These are phyloP conservation scores for Drosophila ananassae DNA, from an alignment of 1,140 invertebrate species.

Conservation along the genomic window DNA sequence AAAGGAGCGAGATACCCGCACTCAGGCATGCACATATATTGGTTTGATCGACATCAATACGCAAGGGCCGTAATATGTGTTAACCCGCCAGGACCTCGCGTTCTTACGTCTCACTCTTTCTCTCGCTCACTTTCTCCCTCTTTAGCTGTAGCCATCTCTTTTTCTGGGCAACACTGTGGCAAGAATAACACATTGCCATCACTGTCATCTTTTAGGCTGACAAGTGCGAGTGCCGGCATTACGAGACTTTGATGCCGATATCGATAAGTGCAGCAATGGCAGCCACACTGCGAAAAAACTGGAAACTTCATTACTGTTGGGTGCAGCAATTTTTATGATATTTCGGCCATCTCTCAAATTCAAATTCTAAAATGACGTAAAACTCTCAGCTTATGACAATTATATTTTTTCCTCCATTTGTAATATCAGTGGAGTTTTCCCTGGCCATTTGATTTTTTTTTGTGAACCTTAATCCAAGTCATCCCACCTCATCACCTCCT, in stretches of 20 bases:
- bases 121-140: slow-evolving; percentile 1
- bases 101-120: slow-evolving; percentile 14
- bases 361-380: too few relatives aligned
- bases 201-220: slow-evolving; percentile 81
- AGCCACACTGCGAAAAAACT: slow-evolving; percentile 5
- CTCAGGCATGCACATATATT: slow-evolving; percentile 47
- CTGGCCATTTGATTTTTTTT: slow-evolving; percentile 6
- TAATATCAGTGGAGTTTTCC: too few relatives aligned
- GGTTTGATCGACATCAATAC: slow-evolving; percentile 80
- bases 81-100: slow-evolving; percentile 30
- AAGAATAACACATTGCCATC: slow-evolving; percentile 69
- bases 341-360: too few relatives aligned
- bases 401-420: too few relatives aligned
- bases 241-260: slow-evolving; percentile 67
- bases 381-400: too few relatives aligned
- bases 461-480: slow-evolving; percentile 35
- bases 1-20: slow-evolving; percentile 7
- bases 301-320: not conserved
- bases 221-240: slow-evolving; percentile 74
- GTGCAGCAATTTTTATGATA: not conserved
- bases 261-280: slow-evolving; percentile 41
- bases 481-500: slow-evolving; percentile 19
- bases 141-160: slow-evolving; percentile 11
- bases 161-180: slow-evolving; percentile 27
- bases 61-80: slow-evolving; percentile 67